A percentile compares a stretch with the other conserved stretches of the same genome.
Evolutionary conservation across 1,140 invertebrate species (phyloP).

Genomic region (Solenopsis fugax): DNA sequence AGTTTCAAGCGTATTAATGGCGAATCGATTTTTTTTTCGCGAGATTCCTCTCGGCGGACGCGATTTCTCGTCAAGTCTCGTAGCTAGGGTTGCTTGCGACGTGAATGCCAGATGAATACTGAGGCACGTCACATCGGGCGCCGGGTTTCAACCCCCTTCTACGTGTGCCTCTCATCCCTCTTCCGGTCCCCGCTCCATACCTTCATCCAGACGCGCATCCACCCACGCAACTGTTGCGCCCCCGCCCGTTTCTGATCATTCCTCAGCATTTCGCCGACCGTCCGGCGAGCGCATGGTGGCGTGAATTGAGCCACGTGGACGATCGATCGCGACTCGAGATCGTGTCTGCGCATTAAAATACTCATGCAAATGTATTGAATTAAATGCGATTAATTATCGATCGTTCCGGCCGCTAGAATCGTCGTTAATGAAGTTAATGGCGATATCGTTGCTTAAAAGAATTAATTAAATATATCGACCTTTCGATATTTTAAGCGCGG

Average conservation of each 20-base stretch:
- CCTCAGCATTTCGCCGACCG: constrained; percentile 70
- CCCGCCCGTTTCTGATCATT: constrained; percentile 75
- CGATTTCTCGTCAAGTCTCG: background rate
- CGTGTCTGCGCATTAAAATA: background rate
- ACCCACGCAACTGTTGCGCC: constrained; percentile 84
- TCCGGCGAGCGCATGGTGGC: constrained; percentile 38
- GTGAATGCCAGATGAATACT: constrained; percentile 75
- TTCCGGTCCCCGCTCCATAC: constrained; percentile 59
- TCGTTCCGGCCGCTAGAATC: background rate
- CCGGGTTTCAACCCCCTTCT: constrained; percentile 72
- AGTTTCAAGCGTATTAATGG: background rate
- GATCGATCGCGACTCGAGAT: constrained; percentile 50
- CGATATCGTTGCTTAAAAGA: constrained; percentile 50
- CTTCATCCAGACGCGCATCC: constrained; percentile 79
- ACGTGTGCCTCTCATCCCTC: constrained; percentile 68
- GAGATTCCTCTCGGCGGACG: background rate
- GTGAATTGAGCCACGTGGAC: constrained; percentile 63
- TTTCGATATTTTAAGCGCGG: constrained; percentile 1
- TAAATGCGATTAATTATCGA: constrained; percentile 43
- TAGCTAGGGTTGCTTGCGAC: constrained; percentile 66
- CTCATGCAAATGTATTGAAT: background rate
- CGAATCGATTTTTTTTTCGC: background rate
- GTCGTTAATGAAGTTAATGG: constrained; percentile 35
- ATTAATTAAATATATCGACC: constrained; percentile 58
- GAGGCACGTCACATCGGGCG: constrained; percentile 71